These are phyloP conservation scores for Cotesia congregata DNA, from an alignment of 2,888 invertebrate species.

Conservation along the genomic window DNA sequence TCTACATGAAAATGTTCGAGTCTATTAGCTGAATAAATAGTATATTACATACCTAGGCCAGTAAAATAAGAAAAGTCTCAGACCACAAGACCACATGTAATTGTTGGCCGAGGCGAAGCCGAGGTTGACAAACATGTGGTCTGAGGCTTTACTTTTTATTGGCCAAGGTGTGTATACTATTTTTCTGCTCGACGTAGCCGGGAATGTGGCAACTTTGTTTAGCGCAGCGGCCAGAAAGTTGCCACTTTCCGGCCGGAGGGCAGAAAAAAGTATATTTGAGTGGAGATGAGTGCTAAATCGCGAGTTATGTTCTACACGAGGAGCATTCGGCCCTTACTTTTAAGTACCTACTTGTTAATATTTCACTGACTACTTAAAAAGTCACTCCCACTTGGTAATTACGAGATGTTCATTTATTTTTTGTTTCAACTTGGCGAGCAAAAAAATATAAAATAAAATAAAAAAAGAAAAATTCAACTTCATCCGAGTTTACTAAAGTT, in stretches of 20 bases:
- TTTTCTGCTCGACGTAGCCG: too few species aligned
- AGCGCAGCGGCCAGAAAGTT: too few species aligned
- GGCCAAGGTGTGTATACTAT: too few species aligned
- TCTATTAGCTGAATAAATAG: neutral
- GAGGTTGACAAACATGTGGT: too few species aligned
- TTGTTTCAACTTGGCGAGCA: slow-evolving; percentile 5
- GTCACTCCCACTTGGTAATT: slow-evolving; percentile 15
- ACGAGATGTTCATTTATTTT: slow-evolving; percentile 6
- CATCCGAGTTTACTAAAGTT: slow-evolving; percentile 31
- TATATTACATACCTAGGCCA: too few species aligned
- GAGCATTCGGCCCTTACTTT: neutral
- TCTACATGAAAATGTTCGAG: neutral
- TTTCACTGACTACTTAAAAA: neutral
- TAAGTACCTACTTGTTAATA: neutral
- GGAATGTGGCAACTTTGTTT: too few species aligned
- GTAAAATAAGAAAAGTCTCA: too few species aligned
- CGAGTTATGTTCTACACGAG: neutral
- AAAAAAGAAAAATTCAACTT: slow-evolving; percentile 17
- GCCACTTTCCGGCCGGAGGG: too few species aligned
- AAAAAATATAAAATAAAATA: slow-evolving; percentile 13
- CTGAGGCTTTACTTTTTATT: too few species aligned
- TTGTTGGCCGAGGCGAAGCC: too few species aligned
- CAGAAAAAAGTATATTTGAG: neutral
- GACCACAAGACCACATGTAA: too few species aligned
- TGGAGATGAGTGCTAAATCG: neutral